Conservation (phyloP, 2,888 invertebrate genomes). For the Sussaba pulchella region DNA sequence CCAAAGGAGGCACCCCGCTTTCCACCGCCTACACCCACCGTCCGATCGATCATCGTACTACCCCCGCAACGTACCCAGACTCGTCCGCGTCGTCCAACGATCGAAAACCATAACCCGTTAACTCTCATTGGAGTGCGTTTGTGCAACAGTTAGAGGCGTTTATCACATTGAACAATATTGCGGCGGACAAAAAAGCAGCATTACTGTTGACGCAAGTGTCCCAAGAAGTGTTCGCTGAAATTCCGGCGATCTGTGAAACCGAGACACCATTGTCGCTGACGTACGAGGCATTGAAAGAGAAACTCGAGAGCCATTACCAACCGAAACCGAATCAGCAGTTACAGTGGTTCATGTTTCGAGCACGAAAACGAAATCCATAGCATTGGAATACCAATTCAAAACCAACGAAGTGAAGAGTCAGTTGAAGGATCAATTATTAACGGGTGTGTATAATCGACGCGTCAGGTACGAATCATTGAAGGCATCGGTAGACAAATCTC, state of each 20-base stretch:
- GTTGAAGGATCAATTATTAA: constrained; percentile 46
- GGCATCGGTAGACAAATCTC: constrained; percentile 4
- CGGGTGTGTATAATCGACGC: constrained; percentile 20
- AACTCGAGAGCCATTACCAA: constrained; percentile 22
- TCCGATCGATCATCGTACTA: no score
- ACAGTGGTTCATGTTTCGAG: constrained; percentile 36
- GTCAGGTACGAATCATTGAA: constrained; percentile 46
- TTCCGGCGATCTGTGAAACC: constrained; percentile 33
- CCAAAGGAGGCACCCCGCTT: no score
- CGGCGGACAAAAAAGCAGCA: constrained; percentile 16
- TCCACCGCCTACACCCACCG: no score
- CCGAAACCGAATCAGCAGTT: constrained; percentile 33
- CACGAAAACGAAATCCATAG: constrained; percentile 34
- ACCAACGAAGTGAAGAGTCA: constrained; percentile 17
- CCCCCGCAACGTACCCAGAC: constrained; percentile 22
- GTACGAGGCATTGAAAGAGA: constrained; percentile 4
- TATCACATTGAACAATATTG: constrained; percentile 17
- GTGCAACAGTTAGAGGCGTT: constrained; percentile 33
- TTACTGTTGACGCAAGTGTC: constrained; percentile 25
- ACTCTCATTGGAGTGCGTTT: constrained; percentile 33
- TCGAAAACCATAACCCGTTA: no score
- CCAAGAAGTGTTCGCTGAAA: constrained; percentile 33
- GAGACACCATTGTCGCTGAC: constrained; percentile 11
- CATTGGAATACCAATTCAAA: constrained; percentile 36
- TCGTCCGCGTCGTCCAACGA: no score